Evolutionary conservation across 2,113 vertebrate species (phyloP).

Genomic region (Cranoglanis bouderius): DNA sequence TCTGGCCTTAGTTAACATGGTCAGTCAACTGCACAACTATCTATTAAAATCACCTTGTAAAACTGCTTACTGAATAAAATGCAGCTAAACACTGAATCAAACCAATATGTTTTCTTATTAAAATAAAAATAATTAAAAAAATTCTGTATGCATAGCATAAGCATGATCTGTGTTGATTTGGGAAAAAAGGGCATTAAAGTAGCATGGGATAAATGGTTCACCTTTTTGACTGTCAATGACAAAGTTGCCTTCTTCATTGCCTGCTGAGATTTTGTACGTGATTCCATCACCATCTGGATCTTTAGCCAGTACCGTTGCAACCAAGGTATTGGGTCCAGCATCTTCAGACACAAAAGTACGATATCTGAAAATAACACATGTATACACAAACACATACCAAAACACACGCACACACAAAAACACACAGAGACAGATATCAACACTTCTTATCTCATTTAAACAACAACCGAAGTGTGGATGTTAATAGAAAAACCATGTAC

Average conservation of each 20-base stretch:
- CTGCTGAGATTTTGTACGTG: constrained; percentile 78
- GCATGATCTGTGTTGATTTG: not conserved
- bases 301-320: constrained; percentile 84
- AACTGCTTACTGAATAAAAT: not conserved
- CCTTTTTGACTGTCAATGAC: constrained; percentile 87
- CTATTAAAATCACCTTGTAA: not conserved
- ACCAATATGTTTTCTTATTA: not conserved
- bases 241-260: constrained; percentile 84
- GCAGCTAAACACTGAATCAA: not conserved
- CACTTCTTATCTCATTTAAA: not conserved
- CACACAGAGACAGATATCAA: not conserved
- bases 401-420: not conserved
- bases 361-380: constrained; percentile 73
- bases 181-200: constrained; percentile 1
- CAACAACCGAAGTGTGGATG: not conserved
- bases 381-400: constrained; percentile 17
- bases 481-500: not conserved
- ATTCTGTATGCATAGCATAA: not conserved
- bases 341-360: constrained; percentile 89
- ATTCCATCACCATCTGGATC: constrained; percentile 88
- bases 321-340: constrained; percentile 83
- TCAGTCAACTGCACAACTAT: not conserved
- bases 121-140: not conserved
- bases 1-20: not conserved
- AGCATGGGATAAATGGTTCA: constrained; percentile 56